Evolutionary conservation across 2,888 invertebrate genomes (phyloP), one percentile per base, ranked within the genome.

Genomic region (Kuschelorhynchus macadamiae): DNA sequence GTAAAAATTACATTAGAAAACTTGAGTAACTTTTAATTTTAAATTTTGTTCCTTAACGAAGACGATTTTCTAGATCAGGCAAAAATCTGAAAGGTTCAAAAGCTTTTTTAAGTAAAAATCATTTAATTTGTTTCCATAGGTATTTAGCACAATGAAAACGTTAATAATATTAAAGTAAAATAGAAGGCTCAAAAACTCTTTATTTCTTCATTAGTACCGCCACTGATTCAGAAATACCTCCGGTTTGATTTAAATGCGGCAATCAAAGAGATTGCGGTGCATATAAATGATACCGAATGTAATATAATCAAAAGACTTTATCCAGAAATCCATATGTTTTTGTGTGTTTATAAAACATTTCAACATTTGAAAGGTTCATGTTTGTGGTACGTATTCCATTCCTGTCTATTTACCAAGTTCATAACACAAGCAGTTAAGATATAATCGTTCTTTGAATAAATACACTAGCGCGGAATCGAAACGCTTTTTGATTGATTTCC

Each of bases 311-410:
- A 72, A 71, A 76, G 81, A 81, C 78, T 80, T 80, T 77, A 80
- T 80, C 81, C 81, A 81, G 81, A 81, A 81, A 79, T 81, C 80
- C 80, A 80, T 80, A 81, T 81, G 81, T 81, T 81, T 80, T 80
- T 79, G 76, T 75, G 67, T 81, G 81, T 82, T 82, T 82, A 82
- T 81, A 76, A 81, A 82, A 82, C 82, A 82, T 81, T 81, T 81
- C 82, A 80, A 76, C 76, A 76, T 80, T 78, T 77, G 79, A 79
- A 79, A 78, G 77, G 77, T 75, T 78, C 78, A 68, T 80, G 81
- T 80, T 80, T 80, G 80, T 81, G 79, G 79, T 80, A 81, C 79
- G 80, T 81, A 80, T 80, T 79, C 80, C 76, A 69, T 74, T 71
- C 73, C 73, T 77, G 79, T 80, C 78, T 81, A 80, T 81, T 81